These are phyloP conservation scores for Cygnus buccinator DNA, from an alignment of 2,113 vertebrate genomes.

Conservation along the genomic window DNA sequence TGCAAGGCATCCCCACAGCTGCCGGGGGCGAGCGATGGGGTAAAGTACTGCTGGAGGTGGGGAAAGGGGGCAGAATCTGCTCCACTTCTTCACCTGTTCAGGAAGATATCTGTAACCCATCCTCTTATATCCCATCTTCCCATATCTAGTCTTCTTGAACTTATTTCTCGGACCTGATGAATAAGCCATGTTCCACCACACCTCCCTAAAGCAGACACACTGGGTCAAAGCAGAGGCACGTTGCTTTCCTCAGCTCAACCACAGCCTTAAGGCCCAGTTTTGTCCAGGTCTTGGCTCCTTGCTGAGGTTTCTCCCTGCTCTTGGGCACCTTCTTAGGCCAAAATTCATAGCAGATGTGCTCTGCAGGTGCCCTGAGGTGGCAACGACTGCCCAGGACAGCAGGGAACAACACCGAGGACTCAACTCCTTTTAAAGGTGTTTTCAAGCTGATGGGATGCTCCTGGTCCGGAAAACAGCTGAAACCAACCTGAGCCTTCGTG, in stretches of 20 bases:
- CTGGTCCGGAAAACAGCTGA: neutral
- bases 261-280: neutral
- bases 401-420: neutral
- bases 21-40: neutral
- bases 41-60: neutral
- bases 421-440: neutral
- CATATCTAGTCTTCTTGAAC: neutral
- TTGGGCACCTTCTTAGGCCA: rapidly evolving
- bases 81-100: neutral
- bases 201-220: neutral
- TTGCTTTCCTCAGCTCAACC: neutral
- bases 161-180: neutral
- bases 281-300: neutral
- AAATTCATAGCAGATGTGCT: neutral
- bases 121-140: neutral
- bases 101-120: neutral
- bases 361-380: neutral
- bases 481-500: neutral
- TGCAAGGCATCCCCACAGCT: neutral
- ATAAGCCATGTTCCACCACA: neutral
- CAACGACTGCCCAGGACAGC: neutral
- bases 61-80: neutral
- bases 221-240: neutral
- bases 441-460: neutral
- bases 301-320: neutral